Evolutionary conservation across 1,140 invertebrate species (phyloP).

Genomic region (Argopecten irradians): DNA sequence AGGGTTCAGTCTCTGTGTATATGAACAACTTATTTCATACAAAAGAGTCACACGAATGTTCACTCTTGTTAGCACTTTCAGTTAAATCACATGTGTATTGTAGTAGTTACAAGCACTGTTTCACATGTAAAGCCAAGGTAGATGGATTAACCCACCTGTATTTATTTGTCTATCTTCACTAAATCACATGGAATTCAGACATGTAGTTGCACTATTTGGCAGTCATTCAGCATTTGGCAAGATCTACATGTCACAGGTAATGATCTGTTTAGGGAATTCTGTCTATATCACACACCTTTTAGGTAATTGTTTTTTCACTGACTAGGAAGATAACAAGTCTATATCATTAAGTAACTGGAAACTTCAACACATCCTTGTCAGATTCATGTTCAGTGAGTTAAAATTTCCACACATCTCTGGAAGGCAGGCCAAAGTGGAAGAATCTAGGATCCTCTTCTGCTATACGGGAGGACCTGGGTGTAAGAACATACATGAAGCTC

Average conservation of each 20-base stretch:
- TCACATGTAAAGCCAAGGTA: neutral
- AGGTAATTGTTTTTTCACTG: no score
- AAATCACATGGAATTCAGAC: neutral
- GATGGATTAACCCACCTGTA: neutral
- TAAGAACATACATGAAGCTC: conserved; percentile 65
- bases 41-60: neutral
- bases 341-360: no score
- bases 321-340: no score
- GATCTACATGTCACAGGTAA: neutral
- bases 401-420: neutral
- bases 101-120: neutral
- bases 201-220: neutral
- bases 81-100: neutral
- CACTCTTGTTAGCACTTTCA: neutral
- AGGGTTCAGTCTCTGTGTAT: neutral
- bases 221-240: neutral
- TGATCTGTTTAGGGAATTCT: neutral
- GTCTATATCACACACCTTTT: neutral
- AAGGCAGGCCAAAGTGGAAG: neutral
- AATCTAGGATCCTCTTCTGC: conserved; percentile 1
- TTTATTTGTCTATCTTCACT: neutral
- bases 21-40: neutral
- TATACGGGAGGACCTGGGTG: conserved; percentile 65
- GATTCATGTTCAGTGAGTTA: neutral
- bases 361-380: no score